Base-by-base conservation (phyloP, 2,113 vertebrate genomes). In the Myotis davidii region DNA sequence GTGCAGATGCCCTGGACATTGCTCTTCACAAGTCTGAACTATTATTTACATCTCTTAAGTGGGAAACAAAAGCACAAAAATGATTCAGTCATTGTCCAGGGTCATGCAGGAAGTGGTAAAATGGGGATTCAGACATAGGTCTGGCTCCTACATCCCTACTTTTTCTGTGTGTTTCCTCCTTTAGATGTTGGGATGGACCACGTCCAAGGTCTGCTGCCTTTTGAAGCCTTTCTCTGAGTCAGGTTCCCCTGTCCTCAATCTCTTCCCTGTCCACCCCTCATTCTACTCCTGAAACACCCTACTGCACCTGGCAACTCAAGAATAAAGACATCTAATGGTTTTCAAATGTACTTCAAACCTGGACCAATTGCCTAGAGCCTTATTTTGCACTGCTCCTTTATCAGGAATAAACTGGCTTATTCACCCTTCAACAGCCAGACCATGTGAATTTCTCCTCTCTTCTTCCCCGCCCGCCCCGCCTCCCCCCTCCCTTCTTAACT, bases 1-100 rank as follows among this genome's bases (percentile, higher is more conserved):
- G 3, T 48, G 45, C 5, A 39, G 2, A 17, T 25, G 29, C 48
- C 14, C 1, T n/a, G 6, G 61, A 39, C 13, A 25, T 0, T 39
- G 59, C 20, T 37, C 27, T 45, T 88, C 59, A 79, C 12, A 29
- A 9, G 32, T 23, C 32, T 77, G 23, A 87, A 37, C 42, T 39
- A 16, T 29, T 48, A 61, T 69, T 65, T 82, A 11, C 4, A 3
- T 74, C 67, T 56, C 65, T 9, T 52, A 73, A 73, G 5, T 77
- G 52, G n/a, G 7, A 67, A 94, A 88, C 37, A 48, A n/a, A 83
- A 78, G 61, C 54, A 39, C 25, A 54, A 34, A 56, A 61, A 50
- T n/a, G 54, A 70, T 34, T 45, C n/a, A 17, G 50, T 50, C 50
- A 23, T 88, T 78, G 6, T 65, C 50, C 39, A 72, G 32, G 16